These are phyloP conservation scores for Polypedilum vanderplanki DNA, from an alignment of 1,140 invertebrate genomes.

Conservation along the genomic window DNA sequence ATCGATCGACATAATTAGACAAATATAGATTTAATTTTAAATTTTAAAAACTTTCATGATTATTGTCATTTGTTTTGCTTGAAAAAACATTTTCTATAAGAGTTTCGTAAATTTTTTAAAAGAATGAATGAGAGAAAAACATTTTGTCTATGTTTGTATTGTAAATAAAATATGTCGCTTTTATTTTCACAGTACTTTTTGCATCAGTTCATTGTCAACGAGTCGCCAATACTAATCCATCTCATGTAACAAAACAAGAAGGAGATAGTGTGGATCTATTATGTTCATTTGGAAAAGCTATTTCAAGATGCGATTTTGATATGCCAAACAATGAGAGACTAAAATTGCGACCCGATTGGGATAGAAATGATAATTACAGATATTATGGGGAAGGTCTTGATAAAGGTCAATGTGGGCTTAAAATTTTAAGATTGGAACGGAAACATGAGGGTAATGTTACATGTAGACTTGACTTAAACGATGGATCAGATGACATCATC, in stretches of 20 bases:
- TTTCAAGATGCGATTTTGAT: constrained; percentile 32
- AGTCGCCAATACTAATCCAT: constrained; percentile 41
- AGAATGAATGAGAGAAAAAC: too few species aligned
- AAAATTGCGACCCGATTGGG: background rate
- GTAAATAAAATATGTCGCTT: background rate
- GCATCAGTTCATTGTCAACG: constrained; percentile 31
- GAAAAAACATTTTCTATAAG: too few species aligned
- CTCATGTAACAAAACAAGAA: constrained; percentile 39
- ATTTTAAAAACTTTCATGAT: too few species aligned
- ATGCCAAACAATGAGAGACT: background rate
- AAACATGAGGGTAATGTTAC: constrained; percentile 61
- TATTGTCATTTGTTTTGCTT: too few species aligned
- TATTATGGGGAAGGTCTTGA: constrained; percentile 52
- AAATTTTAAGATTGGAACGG: constrained; percentile 53
- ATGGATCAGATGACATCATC: constrained; percentile 46
- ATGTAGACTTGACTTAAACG: constrained; percentile 47
- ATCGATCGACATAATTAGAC: too few species aligned
- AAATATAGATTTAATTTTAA: too few species aligned
- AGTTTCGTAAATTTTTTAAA: too few species aligned
- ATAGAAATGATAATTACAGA: background rate
- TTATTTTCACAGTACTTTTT: background rate
- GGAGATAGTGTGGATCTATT: constrained; percentile 46
- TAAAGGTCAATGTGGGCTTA: constrained; percentile 60
- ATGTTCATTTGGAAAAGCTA: constrained; percentile 41
- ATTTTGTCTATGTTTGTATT: background rate